phyloP scores from a whole-genome alignment of 2,113 vertebrate species.

The Limanda limanda region DNA sequence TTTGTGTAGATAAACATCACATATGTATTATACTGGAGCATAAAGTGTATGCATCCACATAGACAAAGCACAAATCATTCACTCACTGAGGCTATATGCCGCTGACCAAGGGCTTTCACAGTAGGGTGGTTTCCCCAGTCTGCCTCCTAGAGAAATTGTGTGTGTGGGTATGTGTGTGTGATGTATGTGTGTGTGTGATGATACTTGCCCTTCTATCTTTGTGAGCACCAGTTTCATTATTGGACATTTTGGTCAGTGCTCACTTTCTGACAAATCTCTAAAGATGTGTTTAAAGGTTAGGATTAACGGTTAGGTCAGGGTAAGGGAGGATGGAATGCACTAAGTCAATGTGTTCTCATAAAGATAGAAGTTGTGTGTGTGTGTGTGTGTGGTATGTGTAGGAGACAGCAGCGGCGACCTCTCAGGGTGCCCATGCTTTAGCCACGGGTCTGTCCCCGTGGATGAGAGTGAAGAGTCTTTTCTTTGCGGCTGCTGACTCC shows the following conservation, averaged over 20 bases:
- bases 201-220: background rate
- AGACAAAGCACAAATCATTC: constrained; percentile 35
- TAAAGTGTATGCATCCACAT: constrained; percentile 1
- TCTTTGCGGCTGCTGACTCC: constrained; percentile 48
- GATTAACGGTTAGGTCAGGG: too few species aligned
- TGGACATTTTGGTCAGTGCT: background rate
- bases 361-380: too few species aligned
- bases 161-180: background rate
- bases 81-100: constrained; percentile 36
- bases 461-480: constrained; percentile 55
- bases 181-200: background rate
- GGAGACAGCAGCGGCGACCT: constrained; percentile 23
- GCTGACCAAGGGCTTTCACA: constrained; percentile 55
- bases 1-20: background rate
- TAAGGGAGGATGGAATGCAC: background rate
- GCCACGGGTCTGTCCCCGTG: constrained; percentile 48
- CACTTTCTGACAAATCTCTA: background rate
- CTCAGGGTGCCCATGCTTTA: constrained; percentile 53
- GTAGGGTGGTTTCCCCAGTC: constrained; percentile 20
- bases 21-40: background rate
- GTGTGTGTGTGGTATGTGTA: too few species aligned
- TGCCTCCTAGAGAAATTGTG: too few species aligned
- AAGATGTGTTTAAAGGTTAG: too few species aligned
- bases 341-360: background rate
- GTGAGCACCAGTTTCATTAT: background rate